Evolutionary conservation across 2,888 invertebrate species (phyloP).

Genomic region (Galerucella calmariensis): DNA sequence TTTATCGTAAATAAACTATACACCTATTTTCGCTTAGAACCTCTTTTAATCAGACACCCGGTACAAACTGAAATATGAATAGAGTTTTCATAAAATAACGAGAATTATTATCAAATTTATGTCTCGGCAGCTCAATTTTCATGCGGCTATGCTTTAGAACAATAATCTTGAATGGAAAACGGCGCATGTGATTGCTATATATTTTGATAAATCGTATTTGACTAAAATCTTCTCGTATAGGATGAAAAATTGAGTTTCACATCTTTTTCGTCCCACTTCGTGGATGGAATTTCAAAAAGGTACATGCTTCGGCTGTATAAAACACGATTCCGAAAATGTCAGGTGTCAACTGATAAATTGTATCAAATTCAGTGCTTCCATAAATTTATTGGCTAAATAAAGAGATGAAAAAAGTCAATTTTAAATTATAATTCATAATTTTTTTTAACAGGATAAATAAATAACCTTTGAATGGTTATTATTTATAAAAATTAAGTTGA

Average conservation of each 20-base stretch:
- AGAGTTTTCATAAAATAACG: too few species aligned
- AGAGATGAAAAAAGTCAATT: too few species aligned
- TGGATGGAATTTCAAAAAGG: conserved; percentile 50
- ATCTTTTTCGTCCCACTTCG: conserved; percentile 55
- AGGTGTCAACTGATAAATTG: background rate
- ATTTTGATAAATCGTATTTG: conserved; percentile 59
- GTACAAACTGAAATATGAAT: too few species aligned
- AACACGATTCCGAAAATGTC: background rate
- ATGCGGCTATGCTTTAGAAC: conserved; percentile 8
- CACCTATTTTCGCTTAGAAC: too few species aligned
- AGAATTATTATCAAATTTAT: background rate
- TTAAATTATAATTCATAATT: too few species aligned
- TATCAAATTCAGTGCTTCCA: background rate
- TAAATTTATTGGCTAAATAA: too few species aligned
- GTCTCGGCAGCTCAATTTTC: background rate
- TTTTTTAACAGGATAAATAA: too few species aligned
- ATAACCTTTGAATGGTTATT: too few species aligned
- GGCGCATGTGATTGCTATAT: conserved; percentile 59
- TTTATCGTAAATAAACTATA: too few species aligned
- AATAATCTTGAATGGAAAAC: conserved; percentile 51
- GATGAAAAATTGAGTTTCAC: conserved; percentile 54
- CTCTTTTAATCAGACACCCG: too few species aligned
- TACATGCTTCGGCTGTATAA: background rate
- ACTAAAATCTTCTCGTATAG: conserved; percentile 52
- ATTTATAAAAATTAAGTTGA: too few species aligned